Base-by-base conservation (phyloP, 2,888 invertebrate genomes). In the Ormyrus thymus region DNA sequence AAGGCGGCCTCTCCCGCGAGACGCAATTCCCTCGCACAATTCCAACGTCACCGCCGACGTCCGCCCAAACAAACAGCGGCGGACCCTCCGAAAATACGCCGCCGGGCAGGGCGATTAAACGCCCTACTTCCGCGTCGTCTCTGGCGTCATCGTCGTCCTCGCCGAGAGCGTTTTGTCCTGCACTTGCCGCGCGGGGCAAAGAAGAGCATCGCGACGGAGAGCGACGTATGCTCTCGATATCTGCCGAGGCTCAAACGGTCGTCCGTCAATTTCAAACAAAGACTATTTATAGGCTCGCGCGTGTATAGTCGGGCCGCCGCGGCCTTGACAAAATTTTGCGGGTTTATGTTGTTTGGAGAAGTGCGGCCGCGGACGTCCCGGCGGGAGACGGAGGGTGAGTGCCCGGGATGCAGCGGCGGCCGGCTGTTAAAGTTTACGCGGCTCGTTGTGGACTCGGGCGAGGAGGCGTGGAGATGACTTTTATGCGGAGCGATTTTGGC, bases 211-310 rank as follows among this genome's bases (percentile, higher is more conserved):
- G 29, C 29, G 29, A 29, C 29, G 29, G 29, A 29, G 29, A 29
- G 29, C 3, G 29, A 29, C 4, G 4, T 29, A 29, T 29, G 1
- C 29, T 29, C 29, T 29, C 29, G 29, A 29, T 29, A 29, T 62
- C 62, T 62, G 62, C 62, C 46, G 46, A 62, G 11, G 11, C 46
- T 62, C 62, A 62, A 10, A 46, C 62, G 62, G 29, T 66, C 66
- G 66, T 8, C 45, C 66, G 53, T 68, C 55, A 55, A 68, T 68
- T 68, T 68, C 55, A 55, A 68, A 68, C 68, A 55, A 55, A 68
- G 46, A 9, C 68, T 68, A 68, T 68, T 68, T 68, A 68, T 68
- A 68, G 55, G n/a, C 10, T n/a, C 59, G 43, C 13, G 59, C 64
- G 15, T 6, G 8, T 13, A n/a, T 7, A 50, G 45, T 0, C n/a